Evolutionary conservation across 2,113 vertebrate species (phyloP), one percentile per base, ranked within the genome.

Genomic region (Murina feae): DNA sequence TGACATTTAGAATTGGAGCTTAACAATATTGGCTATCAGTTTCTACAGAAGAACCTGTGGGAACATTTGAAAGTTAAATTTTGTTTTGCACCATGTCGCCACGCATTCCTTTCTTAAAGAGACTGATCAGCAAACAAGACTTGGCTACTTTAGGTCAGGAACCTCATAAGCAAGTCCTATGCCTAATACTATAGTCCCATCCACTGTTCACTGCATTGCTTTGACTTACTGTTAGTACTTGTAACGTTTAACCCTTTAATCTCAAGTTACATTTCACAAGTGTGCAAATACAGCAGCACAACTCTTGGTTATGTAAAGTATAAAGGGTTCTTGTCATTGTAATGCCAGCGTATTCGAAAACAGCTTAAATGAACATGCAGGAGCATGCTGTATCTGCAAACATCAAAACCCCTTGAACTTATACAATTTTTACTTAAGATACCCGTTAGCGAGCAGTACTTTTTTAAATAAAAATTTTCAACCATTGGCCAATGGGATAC

Each of bases 381-480:
- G 81, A 74, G 42, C 12, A 44, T 21, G 49, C 39, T 42, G 42
- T 2, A 76, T n/a, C 74, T 76, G 74, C 28, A 87, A 20, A 74
- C 20, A 44, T 63, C 28, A 69, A 25, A 5, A 6, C 12, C 18
- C 28, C 35, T 44, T 89, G 47, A 95, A 86, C 44, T 76, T 68
- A 84, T 0, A 30, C 5, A 37, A 14, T 47, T 79, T 94, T 86
- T 88, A 89, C 42, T 72, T 65, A 91, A 76, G 21, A 87, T 39
- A 92, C 12, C n/a, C 84, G 82, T 58, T 66, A 74, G 63, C 47
- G 20, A 88, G 30, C n/a, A 86, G 55, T 47, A 89, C 32, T 74
- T 65, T 76, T 78, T 60, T 92, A 93, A 91, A 90, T 83, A 80
- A 93, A 93, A 92, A 94, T 30, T n/a, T 89, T 80, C n/a, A 86